phyloP scores from a whole-genome alignment of 2,797 vertebrate species.

The Margarornis squamiger region DNA sequence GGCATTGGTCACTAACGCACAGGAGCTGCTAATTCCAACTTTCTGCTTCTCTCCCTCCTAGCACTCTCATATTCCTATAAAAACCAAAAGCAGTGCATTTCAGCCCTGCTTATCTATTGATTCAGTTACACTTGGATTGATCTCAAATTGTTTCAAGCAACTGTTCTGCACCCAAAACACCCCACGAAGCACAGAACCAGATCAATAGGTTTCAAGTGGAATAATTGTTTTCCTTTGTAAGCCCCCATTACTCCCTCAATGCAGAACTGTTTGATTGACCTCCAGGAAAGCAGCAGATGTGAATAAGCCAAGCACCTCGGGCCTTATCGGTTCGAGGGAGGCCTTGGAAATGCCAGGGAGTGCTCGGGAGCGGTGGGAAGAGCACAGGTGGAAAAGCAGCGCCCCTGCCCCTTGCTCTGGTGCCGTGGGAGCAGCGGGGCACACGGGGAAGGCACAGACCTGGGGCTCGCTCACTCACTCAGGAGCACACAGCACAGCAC shows the following conservation, averaged over 20 bases:
- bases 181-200: constrained; percentile 66
- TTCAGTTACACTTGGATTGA: constrained; percentile 70
- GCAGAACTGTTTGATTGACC: constrained; percentile 74
- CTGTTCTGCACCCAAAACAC: constrained; percentile 71
- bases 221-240: constrained; percentile 78
- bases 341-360: constrained; percentile 74
- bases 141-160: constrained; percentile 69
- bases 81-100: background rate
- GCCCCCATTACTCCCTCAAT: constrained; percentile 74
- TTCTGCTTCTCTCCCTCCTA: background rate
- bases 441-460: too few relatives aligned
- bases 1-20: background rate
- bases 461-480: too few relatives aligned
- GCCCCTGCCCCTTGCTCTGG: too few relatives aligned
- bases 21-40: background rate
- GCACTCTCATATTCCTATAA: constrained; percentile 15
- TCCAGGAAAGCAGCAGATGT: constrained; percentile 79
- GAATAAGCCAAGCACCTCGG: constrained; percentile 64
- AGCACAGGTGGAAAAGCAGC: constrained; percentile 66
- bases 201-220: constrained; percentile 77
- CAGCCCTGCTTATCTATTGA: constrained; percentile 52
- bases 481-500: too few relatives aligned
- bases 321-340: constrained; percentile 72
- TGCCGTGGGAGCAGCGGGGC: too few relatives aligned
- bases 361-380: constrained; percentile 72